These are phyloP conservation scores for Equus quagga DNA, from an alignment of 2,113 vertebrate species.

Conservation along the genomic window DNA sequence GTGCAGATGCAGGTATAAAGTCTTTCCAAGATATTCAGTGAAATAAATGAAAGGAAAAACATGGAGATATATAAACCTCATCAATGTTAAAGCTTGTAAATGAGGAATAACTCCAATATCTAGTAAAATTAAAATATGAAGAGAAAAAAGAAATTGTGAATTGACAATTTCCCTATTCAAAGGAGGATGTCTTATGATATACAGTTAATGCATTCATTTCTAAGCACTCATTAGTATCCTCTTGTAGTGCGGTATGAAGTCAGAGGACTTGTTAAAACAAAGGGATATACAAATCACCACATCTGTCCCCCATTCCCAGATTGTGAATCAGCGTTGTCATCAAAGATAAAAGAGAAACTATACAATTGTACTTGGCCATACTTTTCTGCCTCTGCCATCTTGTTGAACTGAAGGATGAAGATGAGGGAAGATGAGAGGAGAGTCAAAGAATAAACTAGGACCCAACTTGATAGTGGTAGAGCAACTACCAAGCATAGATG, in stretches of 20 bases:
- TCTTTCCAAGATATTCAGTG: neutral
- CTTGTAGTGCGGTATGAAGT: neutral
- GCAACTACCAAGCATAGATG: neutral
- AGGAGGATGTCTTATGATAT: neutral
- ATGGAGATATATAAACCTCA: neutral
- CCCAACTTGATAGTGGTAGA: neutral
- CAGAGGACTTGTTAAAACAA: neutral
- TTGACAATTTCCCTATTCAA: neutral
- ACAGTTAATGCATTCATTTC: neutral
- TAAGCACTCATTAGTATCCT: neutral
- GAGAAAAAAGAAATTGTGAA: neutral
- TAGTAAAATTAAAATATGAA: neutral
- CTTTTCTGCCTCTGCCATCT: neutral
- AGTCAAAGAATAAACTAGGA: neutral
- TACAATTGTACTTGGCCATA: neutral
- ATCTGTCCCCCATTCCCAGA: neutral
- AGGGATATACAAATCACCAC: neutral
- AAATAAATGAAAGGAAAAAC: conserved; percentile 16
- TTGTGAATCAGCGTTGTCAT: neutral
- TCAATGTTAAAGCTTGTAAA: neutral
- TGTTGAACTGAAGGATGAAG: neutral
- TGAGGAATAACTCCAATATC: neutral
- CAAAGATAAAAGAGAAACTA: neutral
- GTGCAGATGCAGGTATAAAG: neutral
- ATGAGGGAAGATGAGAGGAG: neutral